Percentiles rank a stretch among this genome's conserved stretches.
phyloP scores from a whole-genome alignment of 2,113 vertebrate species.

The Litocranius walleri region DNA sequence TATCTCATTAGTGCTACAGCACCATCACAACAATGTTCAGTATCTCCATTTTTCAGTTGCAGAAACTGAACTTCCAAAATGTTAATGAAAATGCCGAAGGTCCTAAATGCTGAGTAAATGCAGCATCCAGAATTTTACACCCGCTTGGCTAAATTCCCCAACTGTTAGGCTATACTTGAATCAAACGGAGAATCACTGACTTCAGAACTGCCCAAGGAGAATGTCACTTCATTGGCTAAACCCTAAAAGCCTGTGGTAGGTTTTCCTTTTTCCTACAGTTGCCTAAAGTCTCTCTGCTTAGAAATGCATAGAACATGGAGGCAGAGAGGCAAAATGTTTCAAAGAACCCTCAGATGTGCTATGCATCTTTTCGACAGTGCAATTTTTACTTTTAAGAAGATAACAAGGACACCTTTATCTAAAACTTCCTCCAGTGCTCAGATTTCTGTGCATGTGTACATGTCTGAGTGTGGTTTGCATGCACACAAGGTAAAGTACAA shows the following conservation, averaged over 20 bases:
- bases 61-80: background rate
- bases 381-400: constrained; percentile 67
- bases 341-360: constrained; percentile 23
- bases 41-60: background rate
- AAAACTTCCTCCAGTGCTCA: constrained; percentile 37
- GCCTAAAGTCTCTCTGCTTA: constrained; percentile 47
- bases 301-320: constrained; percentile 56
- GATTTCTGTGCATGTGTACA: background rate
- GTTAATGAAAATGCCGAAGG: background rate
- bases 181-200: background rate
- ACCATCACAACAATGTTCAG: background rate
- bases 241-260: background rate
- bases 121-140: background rate
- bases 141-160: background rate
- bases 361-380: constrained; percentile 31
- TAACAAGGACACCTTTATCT: constrained; percentile 31
- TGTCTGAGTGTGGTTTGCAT: background rate
- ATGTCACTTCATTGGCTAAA: background rate
- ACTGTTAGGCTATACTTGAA: background rate
- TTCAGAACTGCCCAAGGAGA: background rate
- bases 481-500: background rate
- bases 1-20: background rate
- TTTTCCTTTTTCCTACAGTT: constrained; percentile 41
- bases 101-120: background rate
- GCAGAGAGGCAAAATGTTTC: constrained; percentile 47